A percentile compares a stretch with the other conserved stretches of the same genome.
These are phyloP conservation scores for Eueremaeus valkanovi DNA, from an alignment of 2,888 invertebrate genomes.

Conservation along the genomic window DNA sequence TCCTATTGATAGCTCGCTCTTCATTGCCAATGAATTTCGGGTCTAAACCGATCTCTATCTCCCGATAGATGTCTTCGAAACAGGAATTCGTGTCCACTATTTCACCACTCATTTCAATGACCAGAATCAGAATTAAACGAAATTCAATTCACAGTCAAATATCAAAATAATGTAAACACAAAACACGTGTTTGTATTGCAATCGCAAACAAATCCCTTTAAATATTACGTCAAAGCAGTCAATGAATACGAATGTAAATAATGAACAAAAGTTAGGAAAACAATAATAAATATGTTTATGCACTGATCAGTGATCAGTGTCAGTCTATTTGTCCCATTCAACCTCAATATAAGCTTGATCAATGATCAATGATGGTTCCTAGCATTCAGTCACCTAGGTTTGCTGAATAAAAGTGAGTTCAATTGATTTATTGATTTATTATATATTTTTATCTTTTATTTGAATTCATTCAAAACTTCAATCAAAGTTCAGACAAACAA, in stretches of 20 bases:
- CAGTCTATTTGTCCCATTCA: too few species aligned
- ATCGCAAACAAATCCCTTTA: not conserved
- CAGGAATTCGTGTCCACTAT: conserved; percentile 21
- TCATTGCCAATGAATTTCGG: conserved; percentile 37
- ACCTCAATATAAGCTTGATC: too few species aligned
- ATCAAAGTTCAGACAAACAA: too few species aligned
- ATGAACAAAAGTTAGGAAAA: too few species aligned
- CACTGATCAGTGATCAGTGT: too few species aligned
- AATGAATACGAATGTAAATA: not conserved
- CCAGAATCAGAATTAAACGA: not conserved
- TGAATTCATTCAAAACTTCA: too few species aligned
- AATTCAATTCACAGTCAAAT: not conserved
- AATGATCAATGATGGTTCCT: too few species aligned
- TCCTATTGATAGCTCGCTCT: conserved; percentile 25
- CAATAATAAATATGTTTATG: too few species aligned
- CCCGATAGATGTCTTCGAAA: not conserved
- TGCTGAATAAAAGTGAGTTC: too few species aligned
- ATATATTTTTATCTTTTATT: too few species aligned
- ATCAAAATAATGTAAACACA: not conserved
- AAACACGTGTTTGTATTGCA: conserved; percentile 11
- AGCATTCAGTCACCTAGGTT: too few species aligned
- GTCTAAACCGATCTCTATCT: conserved; percentile 34
- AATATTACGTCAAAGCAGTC: not conserved
- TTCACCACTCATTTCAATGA: not conserved
- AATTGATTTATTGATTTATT: too few species aligned